These are phyloP conservation scores for Acrobasis repandana DNA, from an alignment of 2,888 invertebrate genomes.

Conservation along the genomic window DNA sequence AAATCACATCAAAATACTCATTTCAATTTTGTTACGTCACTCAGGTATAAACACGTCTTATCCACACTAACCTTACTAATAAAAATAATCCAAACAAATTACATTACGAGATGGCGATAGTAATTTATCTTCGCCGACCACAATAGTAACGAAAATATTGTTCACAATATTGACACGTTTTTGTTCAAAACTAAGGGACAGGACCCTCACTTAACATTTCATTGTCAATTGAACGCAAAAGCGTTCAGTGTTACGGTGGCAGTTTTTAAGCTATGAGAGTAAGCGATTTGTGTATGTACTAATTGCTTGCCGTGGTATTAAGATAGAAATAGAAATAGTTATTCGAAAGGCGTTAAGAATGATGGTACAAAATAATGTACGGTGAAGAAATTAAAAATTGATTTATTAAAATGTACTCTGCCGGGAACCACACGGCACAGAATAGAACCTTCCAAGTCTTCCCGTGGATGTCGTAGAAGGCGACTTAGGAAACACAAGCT, in stretches of 20 bases:
- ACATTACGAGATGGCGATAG: constrained; percentile 61
- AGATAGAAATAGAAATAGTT: no score
- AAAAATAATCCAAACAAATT: constrained; percentile 71
- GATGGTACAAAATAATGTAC: no score
- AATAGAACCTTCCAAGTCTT: no score
- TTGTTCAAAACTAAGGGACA: constrained; percentile 64
- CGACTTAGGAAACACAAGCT: no score
- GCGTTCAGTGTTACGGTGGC: constrained; percentile 33
- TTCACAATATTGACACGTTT: constrained; percentile 81
- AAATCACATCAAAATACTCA: no score
- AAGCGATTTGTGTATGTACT: constrained; percentile 22
- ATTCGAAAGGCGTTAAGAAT: no score
- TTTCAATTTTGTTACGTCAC: no score
- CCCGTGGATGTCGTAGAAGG: no score
- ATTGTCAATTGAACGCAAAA: constrained; percentile 58
- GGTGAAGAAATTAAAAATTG: no score
- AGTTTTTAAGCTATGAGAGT: constrained; percentile 26
- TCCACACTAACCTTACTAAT: constrained; percentile 47
- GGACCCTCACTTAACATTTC: constrained; percentile 70
- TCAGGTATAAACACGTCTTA: constrained; percentile 19
- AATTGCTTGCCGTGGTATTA: not conserved
- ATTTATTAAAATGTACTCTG: no score
- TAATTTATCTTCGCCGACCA: constrained; percentile 77
- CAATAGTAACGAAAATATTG: constrained; percentile 76
- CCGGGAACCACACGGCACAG: no score